Evolutionary conservation across 2,113 vertebrate genomes (phyloP).

Genomic region (Nanger granti): DNA sequence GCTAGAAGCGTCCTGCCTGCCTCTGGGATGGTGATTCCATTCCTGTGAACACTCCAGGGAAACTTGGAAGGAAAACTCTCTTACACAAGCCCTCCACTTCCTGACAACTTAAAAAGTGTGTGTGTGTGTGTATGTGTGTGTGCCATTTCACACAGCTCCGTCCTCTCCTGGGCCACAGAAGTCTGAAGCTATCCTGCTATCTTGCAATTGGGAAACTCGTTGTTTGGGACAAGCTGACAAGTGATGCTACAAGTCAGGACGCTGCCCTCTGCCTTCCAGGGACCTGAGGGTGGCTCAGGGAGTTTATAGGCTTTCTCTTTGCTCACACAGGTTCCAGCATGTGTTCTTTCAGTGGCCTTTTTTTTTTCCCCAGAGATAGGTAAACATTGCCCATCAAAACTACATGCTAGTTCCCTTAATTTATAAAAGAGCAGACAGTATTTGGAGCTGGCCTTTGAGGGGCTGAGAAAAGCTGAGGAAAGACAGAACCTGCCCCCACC

Average conservation of each 20-base stretch:
- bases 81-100: background rate
- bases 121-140: accelerated
- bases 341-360: background rate
- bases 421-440: background rate
- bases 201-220: background rate
- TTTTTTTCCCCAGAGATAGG: background rate
- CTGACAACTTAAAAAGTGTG: background rate
- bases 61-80: background rate
- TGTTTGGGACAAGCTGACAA: background rate
- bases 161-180: background rate
- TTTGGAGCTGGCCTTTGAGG: background rate
- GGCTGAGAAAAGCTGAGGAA: background rate
- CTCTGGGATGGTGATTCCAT: background rate
- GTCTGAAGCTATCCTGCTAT: background rate
- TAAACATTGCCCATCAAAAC: background rate
- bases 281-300: background rate
- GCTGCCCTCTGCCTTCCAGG: background rate
- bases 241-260: background rate
- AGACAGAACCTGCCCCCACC: background rate
- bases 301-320: slow-evolving; percentile 25
- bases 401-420: background rate
- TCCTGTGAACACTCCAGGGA: background rate
- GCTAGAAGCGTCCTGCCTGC: background rate
- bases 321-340: slow-evolving; percentile 30
- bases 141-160: background rate